Conservation (phyloP, 2,113 vertebrate species). For the Plecotus auritus region DNA sequence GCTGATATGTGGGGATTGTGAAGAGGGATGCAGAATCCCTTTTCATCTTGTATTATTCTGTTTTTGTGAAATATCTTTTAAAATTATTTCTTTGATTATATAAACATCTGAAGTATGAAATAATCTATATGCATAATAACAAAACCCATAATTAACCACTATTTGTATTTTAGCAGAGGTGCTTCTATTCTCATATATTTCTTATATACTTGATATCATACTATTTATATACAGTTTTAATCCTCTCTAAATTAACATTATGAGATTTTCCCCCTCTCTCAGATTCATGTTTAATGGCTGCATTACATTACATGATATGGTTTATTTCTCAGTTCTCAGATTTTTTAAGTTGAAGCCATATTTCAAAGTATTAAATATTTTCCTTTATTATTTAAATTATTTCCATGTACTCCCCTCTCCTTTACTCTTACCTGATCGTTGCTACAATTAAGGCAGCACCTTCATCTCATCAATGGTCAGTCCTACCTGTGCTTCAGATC, state of each 20-base stretch:
- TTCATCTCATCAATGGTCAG: background rate
- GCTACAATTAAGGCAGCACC: background rate
- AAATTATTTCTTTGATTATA: background rate
- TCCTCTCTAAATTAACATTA: background rate
- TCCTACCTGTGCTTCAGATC: background rate
- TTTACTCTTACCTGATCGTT: background rate
- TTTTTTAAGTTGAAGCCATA: background rate
- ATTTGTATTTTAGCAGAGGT: background rate
- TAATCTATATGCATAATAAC: background rate
- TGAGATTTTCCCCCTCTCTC: background rate
- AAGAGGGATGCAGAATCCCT: background rate
- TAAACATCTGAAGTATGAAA: background rate
- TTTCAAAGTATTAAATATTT: slow-evolving; percentile 10
- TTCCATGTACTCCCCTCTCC: background rate
- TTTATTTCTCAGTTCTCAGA: background rate
- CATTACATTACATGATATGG: background rate
- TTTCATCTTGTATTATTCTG: background rate
- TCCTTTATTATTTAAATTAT: background rate
- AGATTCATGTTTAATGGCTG: background rate
- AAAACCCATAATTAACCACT: background rate
- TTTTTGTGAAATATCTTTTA: slow-evolving; percentile 2
- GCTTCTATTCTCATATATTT: background rate
- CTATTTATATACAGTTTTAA: background rate
- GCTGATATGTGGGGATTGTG: background rate
- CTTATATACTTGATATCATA: background rate